Evolutionary conservation across 1,140 invertebrate species (phyloP), one percentile per base, ranked within the genome.

Genomic region (Riptortus pedestris): DNA sequence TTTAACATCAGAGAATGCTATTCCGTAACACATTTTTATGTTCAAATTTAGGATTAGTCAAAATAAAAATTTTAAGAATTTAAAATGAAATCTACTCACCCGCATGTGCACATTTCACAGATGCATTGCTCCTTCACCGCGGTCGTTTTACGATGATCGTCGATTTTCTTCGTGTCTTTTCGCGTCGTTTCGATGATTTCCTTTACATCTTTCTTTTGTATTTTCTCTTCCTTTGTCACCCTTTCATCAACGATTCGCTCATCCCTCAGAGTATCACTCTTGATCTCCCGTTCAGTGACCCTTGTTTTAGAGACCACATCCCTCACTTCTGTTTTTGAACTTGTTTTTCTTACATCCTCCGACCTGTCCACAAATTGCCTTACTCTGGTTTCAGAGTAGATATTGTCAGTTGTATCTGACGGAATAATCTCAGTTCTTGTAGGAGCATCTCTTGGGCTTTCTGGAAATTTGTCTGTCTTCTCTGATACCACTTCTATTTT

Each of bases 41-140:
- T n/a, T n/a, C n/a, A n/a, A n/a, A n/a, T n/a, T n/a, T n/a, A n/a
- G n/a, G n/a, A n/a, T n/a, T n/a, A n/a, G n/a, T n/a, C n/a, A n/a
- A n/a, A n/a, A n/a, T n/a, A n/a, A n/a, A n/a, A n/a, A n/a, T n/a
- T n/a, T n/a, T n/a, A n/a, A n/a, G n/a, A n/a, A n/a, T n/a, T n/a
- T n/a, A n/a, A n/a, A n/a, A n/a, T n/a, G n/a, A n/a, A n/a, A n/a
- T n/a, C n/a, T 57, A 84, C 86, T 86, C 78, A 92, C 90, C 90
- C 90, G 76, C 90, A 92, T 71, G 88, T 91, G 73, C 90, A 92
- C 47, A 92, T 85, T 77, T 92, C 87, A 74, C 90, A 92, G 68
- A 92, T 89, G 71, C 90, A 92, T 73, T 88, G 85, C 73, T 91
- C 88, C 73, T 58, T 45, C 27, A 58, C 52, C 1, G 16, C 18